Percentiles rank a stretch among this genome's conserved stretches.
Conservation (phyloP, 2,113 vertebrate genomes). For the Thamnophis sirtalis region DNA sequence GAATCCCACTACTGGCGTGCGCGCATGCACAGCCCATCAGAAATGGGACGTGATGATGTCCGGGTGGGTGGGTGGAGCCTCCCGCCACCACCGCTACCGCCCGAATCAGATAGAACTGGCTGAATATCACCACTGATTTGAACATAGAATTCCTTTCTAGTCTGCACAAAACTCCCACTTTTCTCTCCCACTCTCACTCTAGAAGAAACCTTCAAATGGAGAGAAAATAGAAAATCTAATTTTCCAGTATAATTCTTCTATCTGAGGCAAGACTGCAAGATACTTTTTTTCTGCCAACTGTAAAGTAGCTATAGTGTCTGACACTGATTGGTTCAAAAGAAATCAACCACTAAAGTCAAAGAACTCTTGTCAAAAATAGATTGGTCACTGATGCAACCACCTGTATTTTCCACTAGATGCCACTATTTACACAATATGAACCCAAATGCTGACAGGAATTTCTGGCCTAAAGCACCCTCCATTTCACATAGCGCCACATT, state of each 20-base stretch:
- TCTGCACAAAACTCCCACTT: background rate
- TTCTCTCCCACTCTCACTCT: background rate
- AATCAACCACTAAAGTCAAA: background rate
- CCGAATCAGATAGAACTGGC: no score
- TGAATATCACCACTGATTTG: background rate
- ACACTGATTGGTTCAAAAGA: background rate
- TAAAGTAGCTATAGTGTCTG: background rate
- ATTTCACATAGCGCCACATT: background rate
- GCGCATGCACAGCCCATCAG: no score
- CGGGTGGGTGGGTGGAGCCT: no score
- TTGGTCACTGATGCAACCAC: background rate
- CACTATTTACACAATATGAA: background rate
- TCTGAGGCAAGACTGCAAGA: background rate
- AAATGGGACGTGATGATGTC: no score
- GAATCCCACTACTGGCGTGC: no score
- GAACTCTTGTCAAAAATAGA: background rate
- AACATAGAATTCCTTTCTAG: background rate
- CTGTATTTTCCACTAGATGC: background rate
- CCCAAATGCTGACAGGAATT: background rate
- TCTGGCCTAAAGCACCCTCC: background rate
- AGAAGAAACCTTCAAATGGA: background rate
- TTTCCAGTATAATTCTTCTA: background rate
- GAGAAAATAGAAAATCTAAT: background rate
- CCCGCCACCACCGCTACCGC: no score
- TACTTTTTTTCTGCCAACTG: background rate